Evolutionary conservation across 2,888 invertebrate genomes (phyloP), one percentile per base, ranked within the genome.

Genomic region (Pheosia gnoma): DNA sequence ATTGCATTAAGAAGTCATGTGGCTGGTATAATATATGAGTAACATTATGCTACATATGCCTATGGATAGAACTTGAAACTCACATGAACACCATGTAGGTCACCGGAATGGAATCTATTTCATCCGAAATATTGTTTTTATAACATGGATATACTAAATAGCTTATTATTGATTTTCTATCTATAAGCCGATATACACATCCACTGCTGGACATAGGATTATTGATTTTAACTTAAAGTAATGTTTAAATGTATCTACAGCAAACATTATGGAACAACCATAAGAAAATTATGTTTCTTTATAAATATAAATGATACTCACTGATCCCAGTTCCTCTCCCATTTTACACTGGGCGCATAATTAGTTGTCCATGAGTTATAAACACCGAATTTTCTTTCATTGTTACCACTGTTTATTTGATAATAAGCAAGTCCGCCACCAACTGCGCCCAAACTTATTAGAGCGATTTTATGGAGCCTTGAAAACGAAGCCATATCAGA

Each of bases 281-380:
- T 47, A 47, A n/a, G 8, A 10, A 10, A 25, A 11, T 25, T 25
- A 25, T 25, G 3, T 38, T 39, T 3, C 38, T 54, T 57, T 7
- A 61, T 9, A 13, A 8, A 37, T 57, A 60, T 41, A 60, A 59
- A 43, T 39, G 54, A 43, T 41, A 91, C 95, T 94, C 94, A 96
- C 96, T 95, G 96, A 86, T 98, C 98, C 98, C 98, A 98, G 89
- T 98, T 98, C 60, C 91, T 93, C 77, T 98, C 96, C 98, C 98
- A 98, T 81, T 95, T 95, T 0, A 96, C 93, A 61, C 94, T 94
- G 0, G 96, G 96, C 0, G 90, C 90, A 71, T 93, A 94, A 86
- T 95, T 95, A 6, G 95, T 95, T 0, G 96, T 96, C 96, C 96
- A 96, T 0, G 96, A 96, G 74, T 95, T 95, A 52, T 94, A 86